A percentile compares a stretch with the other conserved stretches of the same genome.
phyloP scores from a whole-genome alignment of 2,797 vertebrate species.

The Alfaro cultratus region DNA sequence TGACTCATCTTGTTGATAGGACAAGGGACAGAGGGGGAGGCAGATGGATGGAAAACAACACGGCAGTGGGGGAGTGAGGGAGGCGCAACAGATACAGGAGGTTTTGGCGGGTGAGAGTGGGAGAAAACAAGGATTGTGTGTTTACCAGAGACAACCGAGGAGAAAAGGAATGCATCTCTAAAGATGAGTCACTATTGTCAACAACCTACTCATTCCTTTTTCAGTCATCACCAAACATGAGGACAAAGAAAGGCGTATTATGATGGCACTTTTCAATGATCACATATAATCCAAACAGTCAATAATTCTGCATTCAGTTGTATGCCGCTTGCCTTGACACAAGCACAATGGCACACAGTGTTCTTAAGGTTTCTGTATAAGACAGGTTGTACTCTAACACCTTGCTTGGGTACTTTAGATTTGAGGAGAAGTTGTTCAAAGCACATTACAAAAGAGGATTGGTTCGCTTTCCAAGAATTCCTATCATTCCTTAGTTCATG shows the following conservation, averaged over 20 bases:
- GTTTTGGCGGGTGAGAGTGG: slow-evolving; percentile 77
- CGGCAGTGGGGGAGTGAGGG: slow-evolving; percentile 50
- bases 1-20: slow-evolving; percentile 77
- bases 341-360: slow-evolving; percentile 26
- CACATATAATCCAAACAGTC: slow-evolving; percentile 48
- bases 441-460: slow-evolving; percentile 30
- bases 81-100: slow-evolving; percentile 64
- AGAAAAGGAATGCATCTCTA: slow-evolving; percentile 65
- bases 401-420: slow-evolving; percentile 22
- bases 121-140: slow-evolving; percentile 70
- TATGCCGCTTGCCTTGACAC: slow-evolving; percentile 21
- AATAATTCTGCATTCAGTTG: slow-evolving; percentile 32
- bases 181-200: slow-evolving; percentile 72
- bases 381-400: slow-evolving; percentile 21
- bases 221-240: slow-evolving; percentile 50
- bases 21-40: slow-evolving; percentile 61
- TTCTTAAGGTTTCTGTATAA: slow-evolving; percentile 22
- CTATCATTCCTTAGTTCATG: slow-evolving; percentile 63
- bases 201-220: slow-evolving; percentile 60
- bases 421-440: slow-evolving; percentile 32
- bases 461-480: slow-evolving; percentile 73
- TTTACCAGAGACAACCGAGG: slow-evolving; percentile 59
- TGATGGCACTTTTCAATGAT: slow-evolving; percentile 41
- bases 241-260: slow-evolving; percentile 58
- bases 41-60: slow-evolving; percentile 73